These are phyloP conservation scores for Nansenia antarctica DNA, from an alignment of 2,113 vertebrate genomes.

Conservation along the genomic window DNA sequence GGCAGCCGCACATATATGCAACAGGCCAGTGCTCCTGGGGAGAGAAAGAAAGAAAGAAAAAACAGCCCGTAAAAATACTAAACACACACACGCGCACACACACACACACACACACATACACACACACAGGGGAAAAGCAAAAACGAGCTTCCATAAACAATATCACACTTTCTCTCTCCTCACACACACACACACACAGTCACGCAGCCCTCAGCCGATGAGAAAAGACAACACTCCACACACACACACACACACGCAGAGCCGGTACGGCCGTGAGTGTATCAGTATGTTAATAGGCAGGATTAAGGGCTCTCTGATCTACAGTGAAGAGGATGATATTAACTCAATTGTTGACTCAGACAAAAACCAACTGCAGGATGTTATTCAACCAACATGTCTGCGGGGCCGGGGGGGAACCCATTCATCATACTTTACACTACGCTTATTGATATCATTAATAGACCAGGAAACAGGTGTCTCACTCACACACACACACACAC, in stretches of 20 bases:
- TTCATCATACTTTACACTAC: not conserved
- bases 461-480: not conserved
- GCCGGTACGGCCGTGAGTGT: constrained; percentile 19
- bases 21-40: too few species aligned
- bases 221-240: not conserved
- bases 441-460: not conserved
- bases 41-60: constrained; percentile 69
- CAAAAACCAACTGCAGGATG: constrained; percentile 51
- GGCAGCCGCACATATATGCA: not conserved
- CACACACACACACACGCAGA: constrained; percentile 1
- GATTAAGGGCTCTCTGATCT: constrained; percentile 54
- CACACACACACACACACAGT: not conserved
- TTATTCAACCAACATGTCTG: constrained; percentile 39
- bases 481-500: not conserved
- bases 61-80: constrained; percentile 41
- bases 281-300: constrained; percentile 61
- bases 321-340: constrained; percentile 50
- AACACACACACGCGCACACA: not conserved
- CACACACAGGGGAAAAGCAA: too few species aligned
- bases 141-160: too few species aligned
- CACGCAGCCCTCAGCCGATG: not conserved
- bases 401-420: constrained; percentile 22
- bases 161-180: too few species aligned
- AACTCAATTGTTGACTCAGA: constrained; percentile 56
- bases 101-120: not conserved